phyloP scores from a whole-genome alignment of 2,113 vertebrate species.

The Felis chaus region DNA sequence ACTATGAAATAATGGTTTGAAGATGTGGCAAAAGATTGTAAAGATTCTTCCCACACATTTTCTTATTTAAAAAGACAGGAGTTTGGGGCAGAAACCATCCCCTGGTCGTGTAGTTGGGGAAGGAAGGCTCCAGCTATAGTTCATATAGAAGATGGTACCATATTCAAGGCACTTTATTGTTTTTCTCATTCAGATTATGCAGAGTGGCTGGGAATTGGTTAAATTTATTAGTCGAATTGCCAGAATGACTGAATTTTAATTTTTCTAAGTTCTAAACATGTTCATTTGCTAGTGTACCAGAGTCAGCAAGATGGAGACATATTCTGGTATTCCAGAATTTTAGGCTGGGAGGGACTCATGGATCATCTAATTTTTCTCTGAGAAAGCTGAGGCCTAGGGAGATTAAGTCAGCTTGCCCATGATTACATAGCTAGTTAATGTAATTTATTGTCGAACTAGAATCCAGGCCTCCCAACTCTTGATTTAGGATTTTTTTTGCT shows the following conservation, averaged over 20 bases:
- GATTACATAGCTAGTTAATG: conserved; percentile 26
- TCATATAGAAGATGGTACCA: neutral
- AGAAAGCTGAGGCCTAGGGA: conserved; percentile 7
- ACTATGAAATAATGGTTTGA: neutral
- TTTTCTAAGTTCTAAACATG: conserved; percentile 40
- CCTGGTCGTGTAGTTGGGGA: neutral
- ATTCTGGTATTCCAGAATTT: neutral
- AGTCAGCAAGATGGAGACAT: neutral
- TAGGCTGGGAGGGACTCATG: neutral
- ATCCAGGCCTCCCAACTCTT: conserved; percentile 1
- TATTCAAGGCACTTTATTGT: neutral
- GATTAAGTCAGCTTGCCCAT: neutral
- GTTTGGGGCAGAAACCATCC: neutral
- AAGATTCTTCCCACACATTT: neutral
- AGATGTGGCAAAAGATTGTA: neutral
- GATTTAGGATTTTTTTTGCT: conserved; percentile 29
- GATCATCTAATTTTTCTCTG: neutral
- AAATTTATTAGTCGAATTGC: neutral
- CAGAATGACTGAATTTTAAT: neutral
- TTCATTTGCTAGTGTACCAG: neutral
- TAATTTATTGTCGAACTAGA: conserved; percentile 36
- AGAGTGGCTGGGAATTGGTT: neutral
- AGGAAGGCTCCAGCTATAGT: neutral
- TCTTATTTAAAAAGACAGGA: neutral
- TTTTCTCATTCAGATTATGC: neutral